These are phyloP conservation scores for Cephus sareptanus DNA, from an alignment of 2,888 invertebrate genomes.

Conservation along the genomic window DNA sequence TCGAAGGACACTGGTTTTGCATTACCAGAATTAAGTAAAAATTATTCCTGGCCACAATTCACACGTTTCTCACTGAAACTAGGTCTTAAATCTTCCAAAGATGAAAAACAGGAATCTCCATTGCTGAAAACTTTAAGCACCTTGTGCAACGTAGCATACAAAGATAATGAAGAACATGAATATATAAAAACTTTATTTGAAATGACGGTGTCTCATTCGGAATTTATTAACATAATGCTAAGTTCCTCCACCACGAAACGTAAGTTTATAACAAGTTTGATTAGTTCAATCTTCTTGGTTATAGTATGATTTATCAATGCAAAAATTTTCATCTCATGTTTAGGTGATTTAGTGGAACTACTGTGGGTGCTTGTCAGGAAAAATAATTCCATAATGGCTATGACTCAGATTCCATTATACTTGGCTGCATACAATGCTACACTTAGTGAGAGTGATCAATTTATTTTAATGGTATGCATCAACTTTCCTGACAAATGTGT, in stretches of 20 bases:
- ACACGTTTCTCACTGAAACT: slow-evolving; percentile 73
- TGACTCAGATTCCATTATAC: slow-evolving; percentile 79
- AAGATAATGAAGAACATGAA: slow-evolving; percentile 67
- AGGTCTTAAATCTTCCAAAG: slow-evolving; percentile 69
- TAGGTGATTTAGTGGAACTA: slow-evolving; percentile 75
- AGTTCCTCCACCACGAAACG: slow-evolving; percentile 61
- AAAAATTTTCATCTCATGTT: slow-evolving; percentile 33
- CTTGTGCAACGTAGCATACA: slow-evolving; percentile 71
- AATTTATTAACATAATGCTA: slow-evolving; percentile 78
- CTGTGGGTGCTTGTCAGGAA: slow-evolving; percentile 73
- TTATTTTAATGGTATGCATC: slow-evolving; percentile 68
- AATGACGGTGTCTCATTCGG: slow-evolving; percentile 82
- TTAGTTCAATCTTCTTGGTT: neutral
- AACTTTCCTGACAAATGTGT: neutral
- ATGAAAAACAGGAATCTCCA: slow-evolving; percentile 55
- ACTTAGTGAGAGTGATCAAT: slow-evolving; percentile 76
- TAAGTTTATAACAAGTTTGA: slow-evolving; percentile 30
- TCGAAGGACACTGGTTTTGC: slow-evolving; percentile 24
- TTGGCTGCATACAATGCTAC: slow-evolving; percentile 84
- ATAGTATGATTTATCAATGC: neutral
- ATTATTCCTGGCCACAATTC: slow-evolving; percentile 58
- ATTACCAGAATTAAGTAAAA: slow-evolving; percentile 49
- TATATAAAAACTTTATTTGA: slow-evolving; percentile 73
- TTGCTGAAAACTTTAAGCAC: slow-evolving; percentile 70
- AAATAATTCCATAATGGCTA: slow-evolving; percentile 74